These are phyloP conservation scores for Shargacucullia verbasci DNA, from an alignment of 2,888 invertebrate genomes.

Conservation along the genomic window DNA sequence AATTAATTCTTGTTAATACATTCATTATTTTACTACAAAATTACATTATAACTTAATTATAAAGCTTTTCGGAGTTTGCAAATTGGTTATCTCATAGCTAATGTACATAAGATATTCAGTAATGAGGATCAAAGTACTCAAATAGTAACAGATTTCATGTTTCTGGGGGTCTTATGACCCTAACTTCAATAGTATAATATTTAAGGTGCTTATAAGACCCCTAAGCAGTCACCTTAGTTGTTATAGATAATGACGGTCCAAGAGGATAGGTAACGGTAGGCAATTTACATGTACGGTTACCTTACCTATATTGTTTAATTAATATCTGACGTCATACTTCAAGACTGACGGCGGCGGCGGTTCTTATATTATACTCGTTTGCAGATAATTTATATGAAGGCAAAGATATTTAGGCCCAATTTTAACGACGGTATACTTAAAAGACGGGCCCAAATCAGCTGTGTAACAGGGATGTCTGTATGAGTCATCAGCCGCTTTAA, in stretches of 20 bases:
- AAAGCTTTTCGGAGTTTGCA: constrained; percentile 25
- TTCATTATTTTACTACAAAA: constrained; percentile 16
- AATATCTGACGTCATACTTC: constrained; percentile 55
- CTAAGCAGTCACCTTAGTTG: constrained; percentile 41
- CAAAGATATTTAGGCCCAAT: background rate
- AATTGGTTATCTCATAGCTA: constrained; percentile 33
- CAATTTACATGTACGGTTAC: constrained; percentile 54
- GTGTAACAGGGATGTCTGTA: no score
- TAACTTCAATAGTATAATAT: constrained; percentile 53
- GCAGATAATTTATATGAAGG: background rate
- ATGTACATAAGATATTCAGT: constrained; percentile 35
- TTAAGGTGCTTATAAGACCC: constrained; percentile 42
- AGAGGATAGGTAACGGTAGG: constrained; percentile 31
- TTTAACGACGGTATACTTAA: no score
- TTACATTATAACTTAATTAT: constrained; percentile 24
- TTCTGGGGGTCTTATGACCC: constrained; percentile 29
- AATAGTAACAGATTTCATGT: constrained; percentile 45
- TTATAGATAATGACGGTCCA: constrained; percentile 64
- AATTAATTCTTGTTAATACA: constrained; percentile 20
- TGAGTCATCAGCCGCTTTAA: no score
- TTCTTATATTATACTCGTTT: constrained; percentile 13
- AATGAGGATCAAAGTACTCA: constrained; percentile 51
- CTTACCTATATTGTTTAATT: constrained; percentile 62
- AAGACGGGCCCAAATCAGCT: no score
- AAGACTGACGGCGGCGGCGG: constrained; percentile 5